Evolutionary conservation across 2,888 invertebrate species (phyloP).

Genomic region (Masnerella sp.): DNA sequence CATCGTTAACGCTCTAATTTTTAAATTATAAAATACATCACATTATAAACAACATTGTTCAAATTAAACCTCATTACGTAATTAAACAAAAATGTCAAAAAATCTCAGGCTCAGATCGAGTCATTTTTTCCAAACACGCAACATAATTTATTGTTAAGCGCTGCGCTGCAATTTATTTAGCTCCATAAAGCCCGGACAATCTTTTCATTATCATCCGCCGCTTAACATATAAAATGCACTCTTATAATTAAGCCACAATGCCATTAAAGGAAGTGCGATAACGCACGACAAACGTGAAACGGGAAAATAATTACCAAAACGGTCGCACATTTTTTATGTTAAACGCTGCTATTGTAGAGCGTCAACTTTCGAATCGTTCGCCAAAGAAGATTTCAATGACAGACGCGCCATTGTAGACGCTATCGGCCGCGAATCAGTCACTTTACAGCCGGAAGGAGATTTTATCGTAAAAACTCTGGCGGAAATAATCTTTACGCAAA

Average conservation of each 20-base stretch:
- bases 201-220: slow-evolving; percentile 6
- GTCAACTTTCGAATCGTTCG: slow-evolving; percentile 30
- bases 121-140: slow-evolving; percentile 14
- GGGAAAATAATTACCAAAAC: slow-evolving; percentile 30
- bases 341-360: slow-evolving; percentile 29
- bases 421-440: slow-evolving; percentile 52
- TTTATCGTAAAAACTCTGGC: slow-evolving; percentile 41
- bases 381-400: slow-evolving; percentile 41
- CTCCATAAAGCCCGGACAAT: slow-evolving; percentile 10
- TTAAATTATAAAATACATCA: too few species aligned
- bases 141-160: slow-evolving; percentile 6
- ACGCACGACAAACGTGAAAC: slow-evolving; percentile 25
- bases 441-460: slow-evolving; percentile 49
- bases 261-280: slow-evolving; percentile 38
- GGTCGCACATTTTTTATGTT: slow-evolving; percentile 28
- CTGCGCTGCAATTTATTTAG: slow-evolving; percentile 3
- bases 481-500: slow-evolving; percentile 52
- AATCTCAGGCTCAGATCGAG: background rate
- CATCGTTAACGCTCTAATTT: too few species aligned
- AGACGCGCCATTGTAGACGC: slow-evolving; percentile 17
- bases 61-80: background rate
- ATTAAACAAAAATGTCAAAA: background rate
- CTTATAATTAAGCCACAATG: slow-evolving; percentile 28
- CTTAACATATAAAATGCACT: slow-evolving; percentile 12
- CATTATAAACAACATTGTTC: background rate